Evolutionary conservation across 2,797 vertebrate species (phyloP).

Genomic region (Pangasius macronema): DNA sequence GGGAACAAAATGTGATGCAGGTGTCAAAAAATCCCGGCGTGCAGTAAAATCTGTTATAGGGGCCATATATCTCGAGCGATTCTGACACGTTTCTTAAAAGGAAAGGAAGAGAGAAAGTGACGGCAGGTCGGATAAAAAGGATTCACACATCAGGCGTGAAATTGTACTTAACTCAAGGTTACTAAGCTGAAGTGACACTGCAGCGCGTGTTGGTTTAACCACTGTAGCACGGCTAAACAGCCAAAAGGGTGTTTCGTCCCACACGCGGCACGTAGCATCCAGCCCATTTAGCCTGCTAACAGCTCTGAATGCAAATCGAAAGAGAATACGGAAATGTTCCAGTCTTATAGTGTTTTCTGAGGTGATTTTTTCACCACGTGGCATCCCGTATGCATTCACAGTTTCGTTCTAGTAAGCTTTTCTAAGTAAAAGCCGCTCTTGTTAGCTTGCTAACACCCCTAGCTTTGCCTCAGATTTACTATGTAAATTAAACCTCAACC

Average conservation of each 20-base stretch:
- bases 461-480: background rate
- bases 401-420: background rate
- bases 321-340: background rate
- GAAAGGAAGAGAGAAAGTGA: slow-evolving; percentile 1
- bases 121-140: slow-evolving; percentile 1
- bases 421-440: background rate
- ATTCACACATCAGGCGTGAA: slow-evolving; percentile 30
- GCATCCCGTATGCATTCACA: background rate
- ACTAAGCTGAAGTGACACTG: slow-evolving; percentile 13
- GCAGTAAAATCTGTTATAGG: slow-evolving; percentile 46
- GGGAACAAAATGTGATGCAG: slow-evolving; percentile 57
- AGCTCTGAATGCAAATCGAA: background rate
- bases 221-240: background rate
- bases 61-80: slow-evolving; percentile 39
- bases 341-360: background rate
- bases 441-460: background rate
- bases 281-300: background rate
- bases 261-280: background rate
- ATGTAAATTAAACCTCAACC: background rate
- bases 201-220: background rate
- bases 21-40: slow-evolving; percentile 33
- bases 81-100: background rate
- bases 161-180: slow-evolving; percentile 26
- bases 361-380: slow-evolving; percentile 3
- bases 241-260: background rate